Percentiles rank a stretch among this genome's conserved stretches.
phyloP scores from a whole-genome alignment of 2,888 invertebrate species.

The Atethmia centrago region DNA sequence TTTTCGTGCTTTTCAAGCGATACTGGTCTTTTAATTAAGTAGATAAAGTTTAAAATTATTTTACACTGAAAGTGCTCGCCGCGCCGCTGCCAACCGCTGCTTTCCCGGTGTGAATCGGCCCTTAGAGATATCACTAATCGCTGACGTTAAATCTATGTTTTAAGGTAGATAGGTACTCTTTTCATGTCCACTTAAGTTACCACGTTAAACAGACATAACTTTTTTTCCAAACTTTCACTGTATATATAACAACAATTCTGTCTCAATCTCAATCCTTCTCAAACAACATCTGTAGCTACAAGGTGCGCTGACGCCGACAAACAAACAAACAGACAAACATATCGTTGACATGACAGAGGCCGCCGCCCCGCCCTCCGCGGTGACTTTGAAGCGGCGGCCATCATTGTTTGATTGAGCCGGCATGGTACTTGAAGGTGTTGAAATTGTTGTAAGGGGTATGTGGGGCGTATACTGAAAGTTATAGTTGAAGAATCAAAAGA shows the following conservation, averaged over 20 bases:
- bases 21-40: too few species aligned
- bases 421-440: constrained; percentile 30
- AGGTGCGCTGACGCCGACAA: constrained; percentile 62
- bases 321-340: constrained; percentile 74
- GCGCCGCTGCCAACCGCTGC: too few species aligned
- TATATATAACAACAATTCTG: neutral
- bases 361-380: constrained; percentile 65
- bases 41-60: too few species aligned
- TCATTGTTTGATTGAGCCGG: constrained; percentile 18
- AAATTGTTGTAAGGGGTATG: constrained; percentile 1
- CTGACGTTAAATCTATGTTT: too few species aligned
- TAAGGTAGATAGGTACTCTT: neutral
- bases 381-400: constrained; percentile 28
- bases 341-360: constrained; percentile 58
- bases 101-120: too few species aligned
- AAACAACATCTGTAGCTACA: constrained; percentile 63
- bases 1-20: too few species aligned
- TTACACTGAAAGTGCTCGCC: too few species aligned
- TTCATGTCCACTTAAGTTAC: neutral
- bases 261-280: constrained; percentile 33
- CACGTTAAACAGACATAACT: neutral
- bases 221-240: constrained; percentile 10
- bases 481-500: constrained; percentile 6
- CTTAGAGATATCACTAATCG: too few species aligned
- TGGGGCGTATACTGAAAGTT: constrained; percentile 28